A percentile compares a stretch with the other conserved stretches of the same genome.
phyloP scores from a whole-genome alignment of 2,113 vertebrate genomes.

The Gymnogyps californianus region DNA sequence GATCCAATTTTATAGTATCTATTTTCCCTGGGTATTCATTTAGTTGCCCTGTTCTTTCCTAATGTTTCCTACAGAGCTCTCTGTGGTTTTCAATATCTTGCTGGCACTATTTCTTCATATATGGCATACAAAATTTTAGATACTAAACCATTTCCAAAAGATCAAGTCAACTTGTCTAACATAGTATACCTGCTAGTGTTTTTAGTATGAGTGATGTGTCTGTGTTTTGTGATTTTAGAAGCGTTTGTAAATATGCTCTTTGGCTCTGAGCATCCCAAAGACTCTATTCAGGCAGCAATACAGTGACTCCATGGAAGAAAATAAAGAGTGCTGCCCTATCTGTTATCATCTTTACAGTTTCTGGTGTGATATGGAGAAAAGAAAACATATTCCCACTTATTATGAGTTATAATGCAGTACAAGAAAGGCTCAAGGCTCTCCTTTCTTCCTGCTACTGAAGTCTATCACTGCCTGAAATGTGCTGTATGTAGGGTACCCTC shows the following conservation, averaged over 20 bases:
- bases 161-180: constrained; percentile 41
- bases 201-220: not conserved
- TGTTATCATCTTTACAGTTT: constrained; percentile 37
- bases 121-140: constrained; percentile 4
- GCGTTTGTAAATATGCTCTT: not conserved
- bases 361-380: constrained; percentile 19
- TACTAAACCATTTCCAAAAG: constrained; percentile 26
- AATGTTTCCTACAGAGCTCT: constrained; percentile 45
- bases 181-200: not conserved
- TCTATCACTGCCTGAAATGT: not conserved
- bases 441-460: not conserved
- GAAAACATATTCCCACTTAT: constrained; percentile 25
- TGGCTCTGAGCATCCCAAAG: not conserved
- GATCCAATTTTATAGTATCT: constrained; percentile 51
- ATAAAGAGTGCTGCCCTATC: not conserved
- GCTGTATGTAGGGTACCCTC: not conserved
- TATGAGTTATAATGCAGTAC: not conserved
- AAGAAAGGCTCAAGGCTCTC: not conserved
- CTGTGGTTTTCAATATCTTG: constrained; percentile 52
- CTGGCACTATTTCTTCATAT: constrained; percentile 44
- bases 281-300: not conserved
- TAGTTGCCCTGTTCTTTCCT: constrained; percentile 40
- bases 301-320: constrained; percentile 8
- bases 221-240: not conserved
- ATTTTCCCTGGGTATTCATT: constrained; percentile 25